Base-by-base conservation (phyloP, 1,140 invertebrate genomes). In the Arctopsyche grandis region DNA sequence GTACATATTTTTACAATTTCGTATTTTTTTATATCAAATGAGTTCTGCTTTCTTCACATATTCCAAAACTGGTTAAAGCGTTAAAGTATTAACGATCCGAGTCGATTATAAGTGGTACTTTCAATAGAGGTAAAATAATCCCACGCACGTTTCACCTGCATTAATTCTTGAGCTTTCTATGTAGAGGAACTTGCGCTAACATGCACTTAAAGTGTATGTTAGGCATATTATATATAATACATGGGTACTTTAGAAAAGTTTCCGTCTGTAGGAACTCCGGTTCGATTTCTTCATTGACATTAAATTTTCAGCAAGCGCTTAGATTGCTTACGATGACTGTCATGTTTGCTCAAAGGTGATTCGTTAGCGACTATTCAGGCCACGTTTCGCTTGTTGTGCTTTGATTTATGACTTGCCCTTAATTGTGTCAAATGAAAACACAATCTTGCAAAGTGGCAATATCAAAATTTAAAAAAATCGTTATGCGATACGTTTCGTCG, bases 61-160 rank as follows among this genome's bases (percentile, higher is more conserved):
- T 60, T 60, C 21, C 0, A 60, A 66, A 66, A 66, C 63, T 66
- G 63, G 63, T 66, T 66, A 66, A 66, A 52, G 16, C 10, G 12
- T 52, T 16, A 38, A 38, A 60, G 5, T 66, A 14, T 66, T 66
- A 66, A 66, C 63, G 63, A 66, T 29, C 24, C 63, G 14, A 66
- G 19, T 66, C 22, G 24, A 52, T 38, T 38, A 38, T 38, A 38
- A 60, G 56, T 60, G 56, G 56, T 60, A 21, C 56, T 60, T 60
- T 60, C 56, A 16, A 60, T 60, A 60, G 16, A 66, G 63, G 63
- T 29, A 66, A 24, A 9, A 24, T 3, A 29, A 66, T 66, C 63
- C 63, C 63, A 66, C 63, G 63, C 63, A 66, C 63, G 24, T 66
- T 66, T 66, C 63, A 66, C 63, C 63, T 24, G 63, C 63, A 66